Conservation (phyloP, 2,888 invertebrate species). For the Aleiodes testaceus region DNA sequence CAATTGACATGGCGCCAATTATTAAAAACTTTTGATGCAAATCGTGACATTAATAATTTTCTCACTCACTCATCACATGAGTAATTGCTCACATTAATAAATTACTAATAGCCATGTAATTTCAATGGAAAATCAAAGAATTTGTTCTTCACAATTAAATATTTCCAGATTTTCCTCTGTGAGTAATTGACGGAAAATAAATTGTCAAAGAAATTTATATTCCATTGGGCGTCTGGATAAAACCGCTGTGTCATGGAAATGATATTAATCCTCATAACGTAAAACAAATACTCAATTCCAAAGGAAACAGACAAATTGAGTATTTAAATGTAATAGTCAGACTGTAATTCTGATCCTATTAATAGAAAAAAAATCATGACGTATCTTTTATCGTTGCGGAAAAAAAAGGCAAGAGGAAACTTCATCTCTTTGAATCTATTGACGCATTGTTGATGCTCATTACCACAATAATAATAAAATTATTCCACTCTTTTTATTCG, state of each 20-base stretch:
- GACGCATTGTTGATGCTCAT: slow-evolving; percentile 17
- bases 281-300: slow-evolving; percentile 18
- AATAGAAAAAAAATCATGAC: slow-evolving; percentile 9
- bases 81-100: neutral
- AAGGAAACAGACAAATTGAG: neutral
- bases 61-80: neutral
- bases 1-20: slow-evolving; percentile 12
- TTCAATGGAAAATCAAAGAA: too few relatives aligned
- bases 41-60: slow-evolving; percentile 2
- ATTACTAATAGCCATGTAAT: too few relatives aligned
- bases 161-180: neutral
- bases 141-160: neutral
- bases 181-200: slow-evolving; percentile 14
- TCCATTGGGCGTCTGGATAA: slow-evolving; percentile 1
- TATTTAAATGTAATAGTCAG: neutral
- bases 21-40: neutral
- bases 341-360: slow-evolving; percentile 2
- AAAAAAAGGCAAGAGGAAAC: slow-evolving; percentile 7
- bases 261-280: slow-evolving; percentile 5
- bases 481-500: neutral
- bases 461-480: slow-evolving; percentile 19
- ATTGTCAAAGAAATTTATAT: neutral
- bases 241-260: slow-evolving; percentile 1
- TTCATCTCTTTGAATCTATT: slow-evolving; percentile 1
- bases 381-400: slow-evolving; percentile 7